Percentiles rank a stretch among this genome's conserved stretches.
phyloP scores from a whole-genome alignment of 2,888 invertebrate genomes.

The Mimumesa dahlbomi region DNA sequence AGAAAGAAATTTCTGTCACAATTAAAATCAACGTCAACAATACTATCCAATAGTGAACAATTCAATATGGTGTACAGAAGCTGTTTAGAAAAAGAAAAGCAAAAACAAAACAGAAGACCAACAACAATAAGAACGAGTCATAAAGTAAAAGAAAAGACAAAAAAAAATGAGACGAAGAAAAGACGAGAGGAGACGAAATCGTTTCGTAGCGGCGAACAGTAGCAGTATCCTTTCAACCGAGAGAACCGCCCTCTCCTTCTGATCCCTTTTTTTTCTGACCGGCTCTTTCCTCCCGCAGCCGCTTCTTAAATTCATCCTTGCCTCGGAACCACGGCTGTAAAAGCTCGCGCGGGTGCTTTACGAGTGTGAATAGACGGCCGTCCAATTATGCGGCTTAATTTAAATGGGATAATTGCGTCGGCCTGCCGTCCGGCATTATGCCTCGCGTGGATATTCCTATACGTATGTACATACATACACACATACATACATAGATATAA shows the following conservation, averaged over 20 bases:
- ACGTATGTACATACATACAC: not conserved
- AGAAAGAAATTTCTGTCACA: not conserved
- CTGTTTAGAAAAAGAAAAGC: not conserved
- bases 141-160: constrained; percentile 23
- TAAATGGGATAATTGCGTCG: constrained; percentile 79
- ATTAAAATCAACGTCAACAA: too few species aligned
- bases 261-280: constrained; percentile 54
- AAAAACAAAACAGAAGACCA: not conserved
- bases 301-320: constrained; percentile 65
- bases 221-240: constrained; percentile 70
- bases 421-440: constrained; percentile 51
- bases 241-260: constrained; percentile 62
- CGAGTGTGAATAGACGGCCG: constrained; percentile 79
- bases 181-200: constrained; percentile 49
- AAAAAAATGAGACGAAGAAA: constrained; percentile 27
- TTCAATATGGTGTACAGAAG: not conserved
- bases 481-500: too few species aligned
- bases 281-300: constrained; percentile 50
- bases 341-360: constrained; percentile 73
- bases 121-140: not conserved
- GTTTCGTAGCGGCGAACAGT: constrained; percentile 68
- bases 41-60: too few species aligned
- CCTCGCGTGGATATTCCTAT: constrained; percentile 45
- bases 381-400: constrained; percentile 79
- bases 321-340: constrained; percentile 67